phyloP scores from a whole-genome alignment of 2,113 vertebrate species.

The Daphoenositta chrysoptera region DNA sequence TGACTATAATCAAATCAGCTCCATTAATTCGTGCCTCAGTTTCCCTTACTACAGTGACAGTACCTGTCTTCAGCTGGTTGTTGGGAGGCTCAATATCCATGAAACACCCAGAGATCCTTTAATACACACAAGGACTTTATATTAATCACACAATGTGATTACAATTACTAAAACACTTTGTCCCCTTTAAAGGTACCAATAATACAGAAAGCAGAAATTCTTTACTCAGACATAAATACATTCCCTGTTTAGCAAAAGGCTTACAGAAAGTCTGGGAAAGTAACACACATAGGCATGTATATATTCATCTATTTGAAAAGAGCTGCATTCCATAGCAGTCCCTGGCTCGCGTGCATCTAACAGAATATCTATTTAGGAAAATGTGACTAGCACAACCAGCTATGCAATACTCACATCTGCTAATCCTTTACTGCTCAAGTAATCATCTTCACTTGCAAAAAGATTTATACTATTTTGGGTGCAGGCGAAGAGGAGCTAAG shows the following conservation, averaged over 20 bases:
- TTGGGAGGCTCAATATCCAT: not conserved
- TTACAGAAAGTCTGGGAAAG: not conserved
- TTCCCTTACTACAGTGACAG: not conserved
- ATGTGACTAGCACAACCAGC: constrained; percentile 48
- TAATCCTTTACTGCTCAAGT: constrained; percentile 44
- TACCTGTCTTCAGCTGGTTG: not conserved
- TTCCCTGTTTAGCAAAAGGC: not conserved
- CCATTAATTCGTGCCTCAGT: not conserved
- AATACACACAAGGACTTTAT: not conserved
- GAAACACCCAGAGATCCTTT: not conserved
- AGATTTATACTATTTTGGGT: constrained; percentile 21
- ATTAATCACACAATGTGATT: not conserved
- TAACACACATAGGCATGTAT: not conserved
- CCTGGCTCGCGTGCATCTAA: not conserved
- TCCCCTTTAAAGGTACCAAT: not conserved
- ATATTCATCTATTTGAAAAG: not conserved
- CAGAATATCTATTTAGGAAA: constrained; percentile 46
- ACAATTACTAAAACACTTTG: not conserved
- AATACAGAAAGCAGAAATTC: not conserved
- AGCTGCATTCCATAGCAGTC: not conserved
- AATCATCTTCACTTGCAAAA: constrained; percentile 31
- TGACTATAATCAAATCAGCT: not conserved
- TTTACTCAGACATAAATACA: not conserved
- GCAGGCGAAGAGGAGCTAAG: not conserved
- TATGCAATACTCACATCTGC: constrained; percentile 59